Base-by-base conservation (phyloP, 30 jellyfish, hydroid and myxozoan species). In the Pelagia noctiluca region DNA sequence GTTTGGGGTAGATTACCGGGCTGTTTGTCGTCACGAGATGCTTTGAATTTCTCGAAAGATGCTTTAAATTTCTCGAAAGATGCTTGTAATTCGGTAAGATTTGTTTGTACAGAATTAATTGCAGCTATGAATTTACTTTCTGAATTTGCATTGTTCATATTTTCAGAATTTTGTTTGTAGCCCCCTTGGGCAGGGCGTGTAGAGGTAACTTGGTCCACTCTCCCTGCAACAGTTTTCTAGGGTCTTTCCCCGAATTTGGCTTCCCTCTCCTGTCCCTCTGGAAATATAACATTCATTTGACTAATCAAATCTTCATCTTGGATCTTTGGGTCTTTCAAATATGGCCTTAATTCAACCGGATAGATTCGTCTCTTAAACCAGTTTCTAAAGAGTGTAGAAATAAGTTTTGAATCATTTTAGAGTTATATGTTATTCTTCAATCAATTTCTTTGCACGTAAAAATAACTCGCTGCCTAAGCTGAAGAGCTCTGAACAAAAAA, bases 11-110 rank as follows among this genome's bases (percentile, higher is more conserved):
- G 16, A 57, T 25, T n/a, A 2, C 25, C 35, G 24, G 88, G 52
- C 66, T 74, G 1, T 48, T 0, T 49, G 73, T 38, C 33, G 75
- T 52, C 68, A 52, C 35, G 88, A 46, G 64, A 13, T 11, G 88
- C 22, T 71, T 52, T 76, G 36, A 52, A 76, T 34, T 57, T 32
- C 35, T 76, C 88, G 61, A 76, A 76, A 30, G 78, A 76, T 76
- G 88, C 88, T 26, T 76, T 42, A 42, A 42, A 42, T 42, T 42
- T 42, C 12, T 42, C 57, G 16, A 42, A 42, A 5, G 57, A 42
- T 42, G 57, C 57, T 42, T 42, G 68, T 19, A 52, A 19, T 52
- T 52, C 26, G 2, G 68, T 30, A 3, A 52, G 68, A 2, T 19
- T 19, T 8, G 68, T 30, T 52, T 52, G 68, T 8, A 52, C 68